Conservation (phyloP, 2,888 invertebrate species). For the Dolomedes plantarius region DNA sequence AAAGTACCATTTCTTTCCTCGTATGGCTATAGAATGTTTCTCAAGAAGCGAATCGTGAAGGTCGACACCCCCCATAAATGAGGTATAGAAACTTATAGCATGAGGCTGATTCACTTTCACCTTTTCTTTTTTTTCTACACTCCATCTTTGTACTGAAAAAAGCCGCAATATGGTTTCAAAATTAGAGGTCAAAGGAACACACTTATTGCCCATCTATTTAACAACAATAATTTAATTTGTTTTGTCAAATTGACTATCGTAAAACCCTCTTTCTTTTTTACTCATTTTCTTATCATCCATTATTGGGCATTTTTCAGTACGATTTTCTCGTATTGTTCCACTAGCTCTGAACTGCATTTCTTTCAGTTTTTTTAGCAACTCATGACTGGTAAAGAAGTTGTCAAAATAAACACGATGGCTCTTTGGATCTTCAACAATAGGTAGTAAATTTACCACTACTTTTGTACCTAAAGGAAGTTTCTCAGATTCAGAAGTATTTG, state of each 20-base stretch:
- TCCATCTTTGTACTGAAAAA: not conserved
- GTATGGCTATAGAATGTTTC: constrained; percentile 11
- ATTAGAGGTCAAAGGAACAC: not conserved
- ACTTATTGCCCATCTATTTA: not conserved
- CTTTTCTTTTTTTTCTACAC: constrained; percentile 7
- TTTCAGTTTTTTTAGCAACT: not conserved
- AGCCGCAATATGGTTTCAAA: constrained; percentile 4
- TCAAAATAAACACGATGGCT: constrained; percentile 14
- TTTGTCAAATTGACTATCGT: not conserved
- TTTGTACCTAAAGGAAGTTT: not conserved
- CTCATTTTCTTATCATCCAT: too few relatives aligned
- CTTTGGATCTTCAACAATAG: constrained; percentile 4
- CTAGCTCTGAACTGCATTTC: constrained; percentile 6
- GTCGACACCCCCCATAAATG: constrained; percentile 3
- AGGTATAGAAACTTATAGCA: not conserved
- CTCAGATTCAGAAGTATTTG: not conserved
- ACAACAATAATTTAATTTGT: constrained; percentile 2
- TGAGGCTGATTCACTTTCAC: not conserved
- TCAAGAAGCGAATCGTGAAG: constrained; percentile 3
- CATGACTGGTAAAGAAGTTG: constrained; percentile 22
- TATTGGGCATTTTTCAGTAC: not conserved
- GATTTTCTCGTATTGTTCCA: constrained; percentile 3
- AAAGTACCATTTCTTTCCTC: not conserved
- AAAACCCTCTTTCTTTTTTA: not conserved
- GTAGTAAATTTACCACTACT: constrained; percentile 8